Conservation (phyloP, 2,797 vertebrate species). For the Ataeniobius toweri region DNA sequence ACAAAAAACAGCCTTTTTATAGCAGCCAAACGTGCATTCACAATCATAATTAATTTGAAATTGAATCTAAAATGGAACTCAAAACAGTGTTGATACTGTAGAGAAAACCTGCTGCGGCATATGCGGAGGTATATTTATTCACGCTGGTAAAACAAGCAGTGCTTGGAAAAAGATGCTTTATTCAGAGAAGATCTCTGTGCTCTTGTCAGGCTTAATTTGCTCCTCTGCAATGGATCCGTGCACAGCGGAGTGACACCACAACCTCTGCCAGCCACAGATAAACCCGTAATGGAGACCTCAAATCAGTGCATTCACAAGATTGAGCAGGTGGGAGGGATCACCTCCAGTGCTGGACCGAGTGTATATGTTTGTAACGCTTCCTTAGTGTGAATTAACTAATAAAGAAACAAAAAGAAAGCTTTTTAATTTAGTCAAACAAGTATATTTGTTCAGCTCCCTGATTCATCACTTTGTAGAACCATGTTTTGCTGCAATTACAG, state of each 20-base stretch:
- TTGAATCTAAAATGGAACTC: conserved; percentile 20
- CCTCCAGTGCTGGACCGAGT: conserved; percentile 19
- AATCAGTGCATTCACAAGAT: conserved; percentile 26
- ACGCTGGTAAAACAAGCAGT: conserved; percentile 11
- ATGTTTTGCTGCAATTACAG: neutral
- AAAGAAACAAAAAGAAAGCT: neutral
- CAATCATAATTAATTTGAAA: conserved; percentile 25
- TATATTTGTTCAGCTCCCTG: neutral
- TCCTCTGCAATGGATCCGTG: conserved; percentile 52
- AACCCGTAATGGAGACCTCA: conserved; percentile 51
- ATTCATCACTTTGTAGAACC: neutral
- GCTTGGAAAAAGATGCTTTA: conserved; percentile 44
- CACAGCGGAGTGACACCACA: conserved; percentile 52
- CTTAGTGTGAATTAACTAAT: conserved; percentile 4
- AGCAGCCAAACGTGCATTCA: conserved; percentile 10
- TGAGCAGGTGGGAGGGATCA: conserved; percentile 41
- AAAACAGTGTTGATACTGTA: conserved; percentile 27
- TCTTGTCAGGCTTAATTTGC: conserved; percentile 66
- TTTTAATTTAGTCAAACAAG: neutral
- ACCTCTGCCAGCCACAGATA: conserved; percentile 64
- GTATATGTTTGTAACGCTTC: neutral
- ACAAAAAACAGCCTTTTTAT: conserved; percentile 6
- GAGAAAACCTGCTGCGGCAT: conserved; percentile 25
- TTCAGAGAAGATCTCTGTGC: conserved; percentile 50
- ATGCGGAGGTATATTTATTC: conserved; percentile 41